Evolutionary conservation across 2,888 invertebrate genomes (phyloP), one percentile per base, ranked within the genome.

Genomic region (Gymnocheta viridis): DNA sequence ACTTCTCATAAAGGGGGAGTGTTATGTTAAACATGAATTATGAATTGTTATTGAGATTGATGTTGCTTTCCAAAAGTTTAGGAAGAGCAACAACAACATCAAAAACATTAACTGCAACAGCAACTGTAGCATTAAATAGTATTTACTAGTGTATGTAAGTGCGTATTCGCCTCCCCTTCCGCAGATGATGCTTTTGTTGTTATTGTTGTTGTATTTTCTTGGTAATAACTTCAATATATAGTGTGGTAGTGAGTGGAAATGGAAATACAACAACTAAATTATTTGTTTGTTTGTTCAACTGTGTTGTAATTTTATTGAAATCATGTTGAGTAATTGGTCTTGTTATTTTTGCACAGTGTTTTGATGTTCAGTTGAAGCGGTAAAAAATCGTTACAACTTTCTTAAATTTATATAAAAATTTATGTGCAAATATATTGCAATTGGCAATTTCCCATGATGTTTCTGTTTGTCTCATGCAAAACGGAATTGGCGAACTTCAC

Each of bases 21-120:
- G 72, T 85, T 88, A 88, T 89, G 89, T 89, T 90, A 90, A 91
- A 90, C 91, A 91, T 91, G 91, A 92, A 91, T 91, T 91, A 91
- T 91, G 91, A 91, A 92, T 91, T 92, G 91, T 90, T 91, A 91
- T 90, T 89, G 89, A 91, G 91, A 91, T 91, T 90, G 90, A 91
- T 91, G 88, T 78, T 66, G 47, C 41, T 58, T 77, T 38, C 51
- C 32, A 24, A 74, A 82, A 76, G 47, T 82, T 76, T 76, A 4
- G 54, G 44, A 62, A 74, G 49, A 49, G 66, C 27, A n/a, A n/a
- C 17, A 41, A 10, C 41, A 60, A 19, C 19, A 72, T 17, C 7
- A 66, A 19, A 29, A 72, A 22, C 32, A 56, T n/a, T n/a, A n/a
- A 14, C 44, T 29, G 22, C 44, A 49, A 17, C 22, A 41, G n/a